Evolutionary conservation across 2,888 invertebrate species (phyloP).

Genomic region (Apeira syringaria): DNA sequence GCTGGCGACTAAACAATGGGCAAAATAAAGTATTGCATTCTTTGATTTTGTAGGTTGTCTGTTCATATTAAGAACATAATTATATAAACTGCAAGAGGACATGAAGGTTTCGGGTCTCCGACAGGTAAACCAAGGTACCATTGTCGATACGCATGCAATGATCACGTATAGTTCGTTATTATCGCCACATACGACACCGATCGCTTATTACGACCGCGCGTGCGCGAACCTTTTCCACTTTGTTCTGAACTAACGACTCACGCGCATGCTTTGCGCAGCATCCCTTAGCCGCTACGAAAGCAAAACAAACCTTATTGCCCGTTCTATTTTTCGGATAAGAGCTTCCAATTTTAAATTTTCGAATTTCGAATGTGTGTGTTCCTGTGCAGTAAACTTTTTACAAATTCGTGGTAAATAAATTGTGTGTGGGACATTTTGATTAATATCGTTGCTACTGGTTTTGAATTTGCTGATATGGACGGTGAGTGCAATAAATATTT

Average conservation of each 20-base stretch:
- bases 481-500: not conserved
- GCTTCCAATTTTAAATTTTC: too few relatives aligned
- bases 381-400: not conserved
- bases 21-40: too few relatives aligned
- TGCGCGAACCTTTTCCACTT: constrained; percentile 19
- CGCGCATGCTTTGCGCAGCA: constrained; percentile 23
- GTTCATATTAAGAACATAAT: too few relatives aligned
- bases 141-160: constrained; percentile 19
- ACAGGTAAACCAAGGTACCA: constrained; percentile 17
- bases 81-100: too few relatives aligned
- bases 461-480: not conserved
- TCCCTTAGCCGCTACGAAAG: not conserved
- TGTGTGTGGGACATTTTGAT: not conserved
- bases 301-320: too few relatives aligned
- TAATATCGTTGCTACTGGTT: not conserved
- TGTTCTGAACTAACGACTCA: constrained; percentile 20
- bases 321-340: too few relatives aligned
- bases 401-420: not conserved
- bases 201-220: constrained; percentile 26
- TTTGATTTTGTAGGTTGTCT: too few relatives aligned
- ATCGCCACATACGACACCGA: constrained; percentile 9
- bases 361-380: not conserved
- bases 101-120: not conserved
- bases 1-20: too few relatives aligned
- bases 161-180: constrained; percentile 25